A percentile compares a stretch with the other conserved stretches of the same genome.
Evolutionary conservation across 2,888 invertebrate genomes (phyloP).

Genomic region (Mythimna loreyi): DNA sequence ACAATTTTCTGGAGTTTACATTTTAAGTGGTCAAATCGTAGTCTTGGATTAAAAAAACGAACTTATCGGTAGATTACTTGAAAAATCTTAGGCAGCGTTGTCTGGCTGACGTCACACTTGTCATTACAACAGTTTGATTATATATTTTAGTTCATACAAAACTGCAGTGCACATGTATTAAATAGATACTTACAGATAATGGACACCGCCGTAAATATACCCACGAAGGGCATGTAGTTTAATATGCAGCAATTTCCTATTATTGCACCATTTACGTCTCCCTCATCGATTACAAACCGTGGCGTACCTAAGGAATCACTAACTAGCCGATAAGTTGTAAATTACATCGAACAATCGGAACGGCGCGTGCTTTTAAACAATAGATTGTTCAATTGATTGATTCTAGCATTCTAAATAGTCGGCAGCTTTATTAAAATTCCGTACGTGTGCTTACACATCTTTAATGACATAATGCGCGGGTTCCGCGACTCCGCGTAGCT

Average conservation of each 20-base stretch:
- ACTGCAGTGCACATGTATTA: not conserved
- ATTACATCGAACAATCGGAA: constrained; percentile 51
- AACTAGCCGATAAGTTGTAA: constrained; percentile 44
- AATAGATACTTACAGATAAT: not conserved
- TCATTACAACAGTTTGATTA: not conserved
- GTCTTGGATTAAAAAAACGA: no score
- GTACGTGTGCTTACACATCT: constrained; percentile 74
- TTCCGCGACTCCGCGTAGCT: constrained; percentile 77
- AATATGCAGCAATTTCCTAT: constrained; percentile 40
- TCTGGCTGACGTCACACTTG: no score
- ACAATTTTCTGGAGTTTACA: no score
- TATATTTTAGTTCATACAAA: not conserved
- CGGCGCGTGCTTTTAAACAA: constrained; percentile 52
- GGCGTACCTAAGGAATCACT: constrained; percentile 42
- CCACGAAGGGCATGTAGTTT: constrained; percentile 14
- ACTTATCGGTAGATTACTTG: no score
- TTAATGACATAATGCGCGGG: constrained; percentile 87
- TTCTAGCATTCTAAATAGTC: constrained; percentile 49
- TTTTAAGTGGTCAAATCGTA: no score
- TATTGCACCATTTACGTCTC: constrained; percentile 47
- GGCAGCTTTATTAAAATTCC: constrained; percentile 66
- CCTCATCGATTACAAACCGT: constrained; percentile 39
- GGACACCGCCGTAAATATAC: constrained; percentile 11
- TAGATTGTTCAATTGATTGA: constrained; percentile 47
- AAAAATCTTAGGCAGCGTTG: no score